A percentile compares a stretch with the other conserved stretches of the same genome.
phyloP scores from a whole-genome alignment of 2,888 invertebrate species.

The Cataglyphis cursor region DNA sequence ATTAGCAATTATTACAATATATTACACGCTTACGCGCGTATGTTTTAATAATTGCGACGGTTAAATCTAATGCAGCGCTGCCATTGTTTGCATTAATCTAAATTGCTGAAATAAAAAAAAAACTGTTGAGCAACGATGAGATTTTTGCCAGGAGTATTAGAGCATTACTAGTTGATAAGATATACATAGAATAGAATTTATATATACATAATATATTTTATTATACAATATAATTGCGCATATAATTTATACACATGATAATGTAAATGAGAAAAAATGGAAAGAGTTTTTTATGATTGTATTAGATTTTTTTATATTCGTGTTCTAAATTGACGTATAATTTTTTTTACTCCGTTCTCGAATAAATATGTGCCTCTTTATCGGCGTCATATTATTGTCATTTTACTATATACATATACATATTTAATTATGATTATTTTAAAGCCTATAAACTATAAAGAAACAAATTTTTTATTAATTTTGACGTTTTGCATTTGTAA shows the following conservation, averaged over 20 bases:
- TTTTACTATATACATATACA: not conserved
- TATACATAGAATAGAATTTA: not conserved
- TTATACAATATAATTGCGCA: conserved; percentile 12
- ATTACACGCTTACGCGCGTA: conserved; percentile 37
- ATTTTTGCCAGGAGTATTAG: conserved; percentile 46
- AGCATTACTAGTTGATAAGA: conserved; percentile 49
- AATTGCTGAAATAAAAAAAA: conserved; percentile 41
- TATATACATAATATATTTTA: conserved; percentile 13
- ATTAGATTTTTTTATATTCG: not conserved
- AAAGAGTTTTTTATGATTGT: not conserved
- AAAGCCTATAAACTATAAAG: not conserved
- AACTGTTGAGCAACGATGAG: conserved; percentile 42
- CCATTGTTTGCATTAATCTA: conserved; percentile 47
- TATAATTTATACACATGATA: conserved; percentile 21
- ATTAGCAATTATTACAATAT: conserved; percentile 56
- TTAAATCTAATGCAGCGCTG: conserved; percentile 36
- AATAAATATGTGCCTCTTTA: not conserved
- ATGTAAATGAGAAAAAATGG: conserved; percentile 8
- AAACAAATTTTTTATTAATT: conserved; percentile 22
- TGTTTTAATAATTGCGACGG: conserved; percentile 40
- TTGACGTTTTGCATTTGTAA: conserved; percentile 4
- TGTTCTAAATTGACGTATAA: not conserved
- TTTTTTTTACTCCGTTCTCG: not conserved
- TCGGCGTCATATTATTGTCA: not conserved
- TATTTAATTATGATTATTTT: not conserved